A percentile compares a stretch with the other conserved stretches of the same genome.
These are phyloP conservation scores for Thyatira batis DNA, from an alignment of 2,888 invertebrate species.

Conservation along the genomic window DNA sequence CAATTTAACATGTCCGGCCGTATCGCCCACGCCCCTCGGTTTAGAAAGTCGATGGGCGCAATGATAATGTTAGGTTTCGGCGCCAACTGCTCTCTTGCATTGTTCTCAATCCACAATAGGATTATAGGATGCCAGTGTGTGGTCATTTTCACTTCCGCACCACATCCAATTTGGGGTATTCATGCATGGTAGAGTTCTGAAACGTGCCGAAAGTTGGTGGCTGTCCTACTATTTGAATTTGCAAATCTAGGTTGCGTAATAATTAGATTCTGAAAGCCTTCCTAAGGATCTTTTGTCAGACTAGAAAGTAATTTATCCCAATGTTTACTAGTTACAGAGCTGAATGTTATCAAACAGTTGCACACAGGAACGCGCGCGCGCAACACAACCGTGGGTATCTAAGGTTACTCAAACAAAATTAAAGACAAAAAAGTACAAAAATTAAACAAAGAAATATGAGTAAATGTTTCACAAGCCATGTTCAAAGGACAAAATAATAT, in stretches of 20 bases:
- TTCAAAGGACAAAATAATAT: background rate
- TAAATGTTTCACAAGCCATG: background rate
- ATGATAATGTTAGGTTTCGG: constrained; percentile 49
- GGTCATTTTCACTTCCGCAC: constrained; percentile 46
- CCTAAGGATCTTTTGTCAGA: too few relatives aligned
- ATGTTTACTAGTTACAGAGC: too few relatives aligned
- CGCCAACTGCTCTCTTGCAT: constrained; percentile 32
- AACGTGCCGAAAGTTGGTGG: background rate
- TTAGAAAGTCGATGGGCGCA: constrained; percentile 55
- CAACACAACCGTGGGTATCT: too few relatives aligned
- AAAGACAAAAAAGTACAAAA: background rate
- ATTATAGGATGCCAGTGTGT: constrained; percentile 44
- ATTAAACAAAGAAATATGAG: background rate
- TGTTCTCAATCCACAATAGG: constrained; percentile 56
- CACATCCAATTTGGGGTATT: constrained; percentile 8
- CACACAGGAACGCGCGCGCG: too few relatives aligned
- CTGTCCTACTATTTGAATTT: background rate
- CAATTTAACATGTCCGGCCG: constrained; percentile 30
- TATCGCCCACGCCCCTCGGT: constrained; percentile 51
- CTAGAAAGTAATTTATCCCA: too few relatives aligned
- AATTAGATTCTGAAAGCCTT: too few relatives aligned
- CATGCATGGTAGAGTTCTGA: background rate
- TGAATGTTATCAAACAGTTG: too few relatives aligned
- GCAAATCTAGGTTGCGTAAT: too few relatives aligned
- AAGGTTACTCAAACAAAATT: too few relatives aligned